phyloP scores from a whole-genome alignment of 2,113 vertebrate genomes.

The Laticauda laticaudata region DNA sequence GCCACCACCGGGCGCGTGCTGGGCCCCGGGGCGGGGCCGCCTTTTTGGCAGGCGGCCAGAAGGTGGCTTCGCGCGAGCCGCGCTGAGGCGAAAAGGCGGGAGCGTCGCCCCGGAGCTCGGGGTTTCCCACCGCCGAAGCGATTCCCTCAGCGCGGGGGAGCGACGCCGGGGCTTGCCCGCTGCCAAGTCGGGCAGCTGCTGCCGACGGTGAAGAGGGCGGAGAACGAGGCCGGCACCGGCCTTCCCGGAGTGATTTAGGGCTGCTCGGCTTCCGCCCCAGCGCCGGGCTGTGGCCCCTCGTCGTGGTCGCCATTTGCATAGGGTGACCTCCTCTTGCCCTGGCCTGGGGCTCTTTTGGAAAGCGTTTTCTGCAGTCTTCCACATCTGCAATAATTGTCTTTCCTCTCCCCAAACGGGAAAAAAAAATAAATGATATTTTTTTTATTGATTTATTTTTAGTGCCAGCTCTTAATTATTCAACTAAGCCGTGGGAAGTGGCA shows the following conservation, averaged over 20 bases:
- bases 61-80: neutral
- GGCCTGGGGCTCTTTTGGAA: fast-evolving
- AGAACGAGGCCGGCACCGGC: slow-evolving; percentile 24
- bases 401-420: neutral
- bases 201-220: slow-evolving; percentile 31
- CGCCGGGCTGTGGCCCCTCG: slow-evolving; percentile 42
- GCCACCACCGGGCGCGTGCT: neutral
- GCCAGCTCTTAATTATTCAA: fast-evolving
- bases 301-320: neutral
- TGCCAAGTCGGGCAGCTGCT: slow-evolving; percentile 32
- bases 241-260: slow-evolving; percentile 66
- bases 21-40: too few species aligned
- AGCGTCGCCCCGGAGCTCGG: neutral
- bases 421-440: neutral
- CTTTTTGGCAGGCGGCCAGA: neutral
- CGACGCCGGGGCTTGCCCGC: neutral
- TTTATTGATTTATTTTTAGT: neutral
- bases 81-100: too few species aligned
- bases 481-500: neutral
- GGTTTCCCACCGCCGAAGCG: neutral
- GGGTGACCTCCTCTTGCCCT: slow-evolving; percentile 39
- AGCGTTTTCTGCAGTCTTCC: neutral
- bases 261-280: slow-evolving; percentile 73
- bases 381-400: neutral
- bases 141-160: neutral